Conservation (phyloP, 1,140 invertebrate species). For the Neuroterus valhalla region DNA sequence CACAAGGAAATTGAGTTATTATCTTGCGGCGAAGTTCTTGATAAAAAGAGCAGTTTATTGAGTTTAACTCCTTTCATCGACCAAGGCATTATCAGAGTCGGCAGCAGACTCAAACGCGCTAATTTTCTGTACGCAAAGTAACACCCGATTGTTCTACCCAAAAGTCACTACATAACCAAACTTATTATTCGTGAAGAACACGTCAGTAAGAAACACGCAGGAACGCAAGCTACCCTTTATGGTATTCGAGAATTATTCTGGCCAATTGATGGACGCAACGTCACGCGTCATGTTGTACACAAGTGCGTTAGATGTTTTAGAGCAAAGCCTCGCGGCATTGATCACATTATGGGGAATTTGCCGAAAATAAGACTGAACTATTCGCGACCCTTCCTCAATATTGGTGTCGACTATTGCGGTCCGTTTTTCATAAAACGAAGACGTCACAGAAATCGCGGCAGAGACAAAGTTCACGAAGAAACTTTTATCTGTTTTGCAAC, state of each 20-base stretch:
- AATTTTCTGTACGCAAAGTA: constrained; percentile 50
- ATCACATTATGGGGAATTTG: constrained; percentile 63
- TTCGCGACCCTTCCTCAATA: constrained; percentile 35
- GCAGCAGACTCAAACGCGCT: constrained; percentile 53
- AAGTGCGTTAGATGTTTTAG: constrained; percentile 51
- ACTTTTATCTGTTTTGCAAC: constrained; percentile 43
- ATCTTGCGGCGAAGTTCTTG: neutral
- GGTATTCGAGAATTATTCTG: constrained; percentile 52
- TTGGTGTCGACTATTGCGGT: constrained; percentile 35
- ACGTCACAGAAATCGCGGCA: constrained; percentile 57
- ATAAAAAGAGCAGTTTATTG: constrained; percentile 1
- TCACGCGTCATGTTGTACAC: constrained; percentile 40
- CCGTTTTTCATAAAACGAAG: constrained; percentile 54
- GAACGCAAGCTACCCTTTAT: constrained; percentile 45
- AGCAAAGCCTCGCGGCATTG: constrained; percentile 6
- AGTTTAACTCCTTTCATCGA: constrained; percentile 53
- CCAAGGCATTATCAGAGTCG: constrained; percentile 53
- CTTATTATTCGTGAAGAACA: constrained; percentile 51
- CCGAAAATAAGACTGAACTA: constrained; percentile 50
- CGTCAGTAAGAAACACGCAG: constrained; percentile 49
- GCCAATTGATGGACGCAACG: constrained; percentile 46
- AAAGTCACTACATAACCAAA: constrained; percentile 42
- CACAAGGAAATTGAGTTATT: neutral
- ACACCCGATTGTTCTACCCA: constrained; percentile 55
- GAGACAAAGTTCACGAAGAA: constrained; percentile 37